Percentiles rank a stretch among this genome's conserved stretches.
Evolutionary conservation across 2,888 invertebrate genomes (phyloP).

Genomic region (Magallana nippona): DNA sequence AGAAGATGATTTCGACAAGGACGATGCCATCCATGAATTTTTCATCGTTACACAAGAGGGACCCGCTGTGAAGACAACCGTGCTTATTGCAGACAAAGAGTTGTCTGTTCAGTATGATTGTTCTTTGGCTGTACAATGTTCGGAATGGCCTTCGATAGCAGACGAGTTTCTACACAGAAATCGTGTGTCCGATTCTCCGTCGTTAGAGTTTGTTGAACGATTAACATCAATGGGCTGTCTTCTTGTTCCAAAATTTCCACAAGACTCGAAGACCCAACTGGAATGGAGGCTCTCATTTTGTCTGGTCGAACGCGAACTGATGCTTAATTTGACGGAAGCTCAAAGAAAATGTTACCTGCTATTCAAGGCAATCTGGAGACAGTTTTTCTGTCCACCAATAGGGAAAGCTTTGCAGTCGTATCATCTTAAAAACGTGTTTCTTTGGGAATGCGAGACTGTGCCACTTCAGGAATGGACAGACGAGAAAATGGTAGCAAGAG

Average conservation of each 20-base stretch:
- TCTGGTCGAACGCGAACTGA: constrained; percentile 44
- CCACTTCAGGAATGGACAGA: constrained; percentile 34
- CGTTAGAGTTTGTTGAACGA: background rate
- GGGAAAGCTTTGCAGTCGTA: constrained; percentile 47
- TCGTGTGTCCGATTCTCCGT: constrained; percentile 39
- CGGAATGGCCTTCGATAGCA: constrained; percentile 45
- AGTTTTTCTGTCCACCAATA: constrained; percentile 45
- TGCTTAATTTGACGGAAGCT: constrained; percentile 31
- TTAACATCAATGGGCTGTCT: constrained; percentile 41
- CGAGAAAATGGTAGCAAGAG: constrained; percentile 25
- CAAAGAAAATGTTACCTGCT: constrained; percentile 44
- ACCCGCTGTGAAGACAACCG: constrained; percentile 41
- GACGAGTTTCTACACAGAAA: constrained; percentile 30
- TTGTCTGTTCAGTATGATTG: constrained; percentile 44
- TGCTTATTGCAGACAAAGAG: background rate
- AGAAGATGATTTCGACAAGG: constrained; percentile 18
- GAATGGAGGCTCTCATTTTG: constrained; percentile 50
- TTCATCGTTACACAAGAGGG: constrained; percentile 40
- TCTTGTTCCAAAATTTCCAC: constrained; percentile 46
- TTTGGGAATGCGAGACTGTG: constrained; percentile 48
- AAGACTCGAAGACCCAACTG: constrained; percentile 32
- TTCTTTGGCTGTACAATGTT: constrained; percentile 40
- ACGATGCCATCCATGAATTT: background rate
- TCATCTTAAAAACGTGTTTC: constrained; percentile 46
- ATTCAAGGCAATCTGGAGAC: constrained; percentile 48